Base-by-base conservation (phyloP, 1,140 invertebrate species). In the Oryzaephilus surinamensis region DNA sequence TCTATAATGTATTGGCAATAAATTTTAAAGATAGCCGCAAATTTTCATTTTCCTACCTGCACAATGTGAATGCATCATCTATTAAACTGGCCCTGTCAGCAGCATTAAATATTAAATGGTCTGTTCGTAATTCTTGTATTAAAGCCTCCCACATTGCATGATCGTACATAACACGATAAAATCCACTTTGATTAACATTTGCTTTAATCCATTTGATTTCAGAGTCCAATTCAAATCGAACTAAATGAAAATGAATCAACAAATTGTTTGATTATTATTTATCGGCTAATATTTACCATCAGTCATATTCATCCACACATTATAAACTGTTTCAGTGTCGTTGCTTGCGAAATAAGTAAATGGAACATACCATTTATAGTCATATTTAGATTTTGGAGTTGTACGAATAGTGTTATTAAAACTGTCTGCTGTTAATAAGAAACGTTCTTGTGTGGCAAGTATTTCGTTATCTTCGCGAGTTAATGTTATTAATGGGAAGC, bases 101-200 rank as follows among this genome's bases (percentile, higher is more conserved):
- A 3, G 81, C 66, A 46, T 69, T 76, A 48, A 86, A 76, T 21
- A 70, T 69, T 2, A 65, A 72, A 34, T 83, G 81, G 60, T 89
- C 76, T 0, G 62, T 71, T 19, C 72, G 62, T 3, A 93, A 64
- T 13, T 79, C 72, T 7, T 71, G 54, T 23, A 85, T 84, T 10
- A 93, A 66, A 5, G 69, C 65, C 0, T 70, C 60, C 88, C 87
- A 93, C 61, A 80, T 80, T 0, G 74, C 69, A 2, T 76, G 69
- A 18, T 88, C 81, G 60, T 93, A 94, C 39, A 82, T 79, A 0
- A 92, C 87, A 14, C 89, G 69, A 60, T 90, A 93, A 54, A 89
- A 90, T 1, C 89, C 87, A 11, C 76, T 77, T 60, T 87, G 81
- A 52, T 87, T 83, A n/a, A 82, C 71, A 62, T 93, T 93, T 15